Base-by-base conservation (phyloP, 2,888 invertebrate species). In the Candidula unifasciata region DNA sequence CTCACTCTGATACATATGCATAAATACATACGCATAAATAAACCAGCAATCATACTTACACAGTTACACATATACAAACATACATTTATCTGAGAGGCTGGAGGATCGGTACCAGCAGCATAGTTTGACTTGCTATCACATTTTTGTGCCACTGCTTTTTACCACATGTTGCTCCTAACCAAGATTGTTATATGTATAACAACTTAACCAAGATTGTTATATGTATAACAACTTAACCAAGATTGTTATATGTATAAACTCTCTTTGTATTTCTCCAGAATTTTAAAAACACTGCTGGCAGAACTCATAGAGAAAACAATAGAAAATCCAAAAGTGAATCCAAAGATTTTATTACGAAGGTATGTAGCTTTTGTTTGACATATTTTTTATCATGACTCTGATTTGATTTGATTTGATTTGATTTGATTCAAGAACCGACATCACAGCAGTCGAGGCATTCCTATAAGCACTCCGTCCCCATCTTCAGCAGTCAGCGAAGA, bases 261-360 rank as follows among this genome's bases (percentile, higher is more conserved):
- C 21, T n/a, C 5, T n/a, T n/a, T 60, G 21, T 6, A 13, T 54
- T 54, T 30, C 54, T 91, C 37, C 90, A 93, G 94, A 94, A 99
- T 99, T 92, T 95, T 99, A 92, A 99, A 99, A 94, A 99, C 99
- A 6, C 95, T 99, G 88, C 95, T 99, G 88, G 97, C 98, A 30
- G 99, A 99, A 94, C 95, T 99, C 89, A 99, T 99, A 92, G 99
- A 99, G 93, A 98, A 98, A 93, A 98, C 98, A 93, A 98, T 99
- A 95, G 99, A 99, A 93, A 98, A 98, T 77, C 81, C 85, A 18
- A 85, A 85, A 77, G 80, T 69, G 37, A 80, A 85, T 69, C 81
- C 85, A 16, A 80, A 85, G 71, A 95, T 99, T 86, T 95, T 99
- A 89, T 95, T 99, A 68, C 95, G 99, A 91, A 96, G 98, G 95